These are phyloP conservation scores for Caenorhabditis uteleia DNA, from an alignment of 2,888 invertebrate genomes.

Conservation along the genomic window DNA sequence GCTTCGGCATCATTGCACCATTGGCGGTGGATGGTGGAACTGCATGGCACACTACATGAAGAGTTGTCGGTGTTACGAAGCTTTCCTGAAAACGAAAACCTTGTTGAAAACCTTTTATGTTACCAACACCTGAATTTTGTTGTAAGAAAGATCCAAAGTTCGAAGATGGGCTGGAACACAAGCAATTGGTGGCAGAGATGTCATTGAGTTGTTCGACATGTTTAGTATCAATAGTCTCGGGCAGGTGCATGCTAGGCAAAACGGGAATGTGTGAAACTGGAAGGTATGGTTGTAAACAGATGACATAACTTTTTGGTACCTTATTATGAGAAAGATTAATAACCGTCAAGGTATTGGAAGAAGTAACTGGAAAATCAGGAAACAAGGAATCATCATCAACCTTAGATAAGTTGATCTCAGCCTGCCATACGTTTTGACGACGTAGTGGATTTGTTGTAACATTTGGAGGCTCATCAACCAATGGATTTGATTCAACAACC, in stretches of 20 bases:
- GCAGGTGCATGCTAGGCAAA: slow-evolving; percentile 87
- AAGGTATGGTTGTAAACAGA: background rate
- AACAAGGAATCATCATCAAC: slow-evolving; percentile 71
- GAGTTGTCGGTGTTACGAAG: slow-evolving; percentile 26
- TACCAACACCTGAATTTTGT: slow-evolving; percentile 76
- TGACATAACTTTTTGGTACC: slow-evolving; percentile 70
- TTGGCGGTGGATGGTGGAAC: slow-evolving; percentile 38
- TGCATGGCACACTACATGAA: slow-evolving; percentile 45
- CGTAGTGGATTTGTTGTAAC: slow-evolving; percentile 32
- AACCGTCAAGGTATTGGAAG: slow-evolving; percentile 76
- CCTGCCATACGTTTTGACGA: slow-evolving; percentile 49
- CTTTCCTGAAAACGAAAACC: slow-evolving; percentile 15
- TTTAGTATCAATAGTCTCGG: slow-evolving; percentile 85
- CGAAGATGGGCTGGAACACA: slow-evolving; percentile 51
- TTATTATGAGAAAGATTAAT: slow-evolving; percentile 86
- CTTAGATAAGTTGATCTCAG: slow-evolving; percentile 45
- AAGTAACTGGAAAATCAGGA: slow-evolving; percentile 49
- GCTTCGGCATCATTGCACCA: slow-evolving; percentile 28
- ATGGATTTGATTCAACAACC: slow-evolving; percentile 13
- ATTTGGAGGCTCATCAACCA: slow-evolving; percentile 28
- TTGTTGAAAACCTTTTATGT: background rate
- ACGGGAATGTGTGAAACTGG: slow-evolving; percentile 85
- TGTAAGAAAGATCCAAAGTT: slow-evolving; percentile 85
- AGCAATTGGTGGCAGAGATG: slow-evolving; percentile 72
- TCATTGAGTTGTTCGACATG: slow-evolving; percentile 82